Conservation (phyloP, 2,888 invertebrate species). For the Lasiommata megera region DNA sequence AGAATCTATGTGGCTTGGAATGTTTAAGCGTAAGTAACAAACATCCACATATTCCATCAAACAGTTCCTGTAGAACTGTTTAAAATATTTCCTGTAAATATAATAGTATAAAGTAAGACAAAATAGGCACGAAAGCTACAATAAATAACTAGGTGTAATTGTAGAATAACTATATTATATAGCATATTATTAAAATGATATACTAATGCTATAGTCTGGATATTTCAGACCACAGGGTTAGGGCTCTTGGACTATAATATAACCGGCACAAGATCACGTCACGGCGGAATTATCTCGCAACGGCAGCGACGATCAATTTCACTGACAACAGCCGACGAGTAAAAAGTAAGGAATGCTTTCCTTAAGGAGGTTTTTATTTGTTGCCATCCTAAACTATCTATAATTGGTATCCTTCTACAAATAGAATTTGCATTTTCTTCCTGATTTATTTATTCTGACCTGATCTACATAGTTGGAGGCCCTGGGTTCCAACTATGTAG, state of each 20-base stretch:
- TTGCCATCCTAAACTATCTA: conserved; percentile 5
- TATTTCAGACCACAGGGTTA: background rate
- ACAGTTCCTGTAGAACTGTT: too few relatives aligned
- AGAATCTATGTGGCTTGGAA: too few relatives aligned
- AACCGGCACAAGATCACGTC: conserved; percentile 74
- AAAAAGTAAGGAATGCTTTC: conserved; percentile 51
- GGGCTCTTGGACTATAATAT: conserved; percentile 45
- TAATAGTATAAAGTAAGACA: too few relatives aligned
- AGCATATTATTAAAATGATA: too few relatives aligned
- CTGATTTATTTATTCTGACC: background rate
- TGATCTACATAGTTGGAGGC: too few relatives aligned
- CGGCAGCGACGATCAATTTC: conserved; percentile 74
- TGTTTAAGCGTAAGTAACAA: too few relatives aligned
- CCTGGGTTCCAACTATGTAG: too few relatives aligned
- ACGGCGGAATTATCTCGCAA: conserved; percentile 71
- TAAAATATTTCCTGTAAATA: too few relatives aligned
- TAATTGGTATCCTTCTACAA: background rate
- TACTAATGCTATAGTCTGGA: too few relatives aligned
- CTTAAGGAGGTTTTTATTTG: conserved; percentile 47
- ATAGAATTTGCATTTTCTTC: background rate
- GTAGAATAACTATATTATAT: too few relatives aligned
- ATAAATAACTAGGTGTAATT: background rate
- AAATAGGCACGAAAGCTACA: too few relatives aligned
- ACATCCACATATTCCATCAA: too few relatives aligned
- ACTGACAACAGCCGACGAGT: conserved; percentile 68